A percentile compares a stretch with the other conserved stretches of the same genome.
Evolutionary conservation across 2,888 invertebrate genomes (phyloP).

Genomic region (Andrena hattorfiana): DNA sequence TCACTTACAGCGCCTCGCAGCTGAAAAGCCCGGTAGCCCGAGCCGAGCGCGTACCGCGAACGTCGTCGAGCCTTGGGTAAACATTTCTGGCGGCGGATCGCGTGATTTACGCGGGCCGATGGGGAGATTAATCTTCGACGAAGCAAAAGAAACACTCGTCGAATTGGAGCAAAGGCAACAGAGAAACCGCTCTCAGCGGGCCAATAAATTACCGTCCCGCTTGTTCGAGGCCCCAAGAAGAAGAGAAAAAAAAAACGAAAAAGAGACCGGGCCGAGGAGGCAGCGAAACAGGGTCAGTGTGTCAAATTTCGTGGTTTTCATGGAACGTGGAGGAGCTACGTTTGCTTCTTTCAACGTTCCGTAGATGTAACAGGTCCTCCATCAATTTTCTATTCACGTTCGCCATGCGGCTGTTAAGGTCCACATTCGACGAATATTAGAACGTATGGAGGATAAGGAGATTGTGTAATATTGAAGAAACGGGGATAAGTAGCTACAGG

Average conservation of each 20-base stretch:
- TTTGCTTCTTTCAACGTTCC: background rate
- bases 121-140: conserved; percentile 3
- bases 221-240: background rate
- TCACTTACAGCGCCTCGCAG: background rate
- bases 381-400: background rate
- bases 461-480: too few relatives aligned
- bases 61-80: background rate
- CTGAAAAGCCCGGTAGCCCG: background rate
- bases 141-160: conserved; percentile 4
- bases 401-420: background rate
- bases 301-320: background rate
- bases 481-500: too few relatives aligned
- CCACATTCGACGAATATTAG: background rate
- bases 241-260: background rate
- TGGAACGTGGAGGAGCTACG: background rate
- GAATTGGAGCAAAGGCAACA: conserved; percentile 2
- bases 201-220: background rate
- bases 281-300: conserved; percentile 7
- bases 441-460: background rate
- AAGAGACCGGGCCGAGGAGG: background rate
- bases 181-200: background rate
- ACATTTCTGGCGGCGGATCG: background rate
- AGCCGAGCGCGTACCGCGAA: background rate
- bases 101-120: background rate
- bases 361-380: background rate